Evolutionary conservation across 2,797 vertebrate genomes (phyloP).

Genomic region (Anguilla pacifica): DNA sequence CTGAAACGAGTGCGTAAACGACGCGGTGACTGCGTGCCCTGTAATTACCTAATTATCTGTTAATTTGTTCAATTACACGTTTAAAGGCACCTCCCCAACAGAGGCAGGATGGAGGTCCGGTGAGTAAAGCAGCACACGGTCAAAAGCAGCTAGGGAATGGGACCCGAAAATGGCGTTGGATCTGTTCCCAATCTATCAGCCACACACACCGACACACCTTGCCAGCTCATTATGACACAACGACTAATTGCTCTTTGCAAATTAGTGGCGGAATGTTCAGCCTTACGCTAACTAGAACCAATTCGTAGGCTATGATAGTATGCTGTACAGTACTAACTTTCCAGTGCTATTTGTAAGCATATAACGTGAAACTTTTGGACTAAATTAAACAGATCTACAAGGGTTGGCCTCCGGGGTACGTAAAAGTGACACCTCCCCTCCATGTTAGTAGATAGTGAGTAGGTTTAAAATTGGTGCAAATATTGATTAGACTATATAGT

Average conservation of each 20-base stretch:
- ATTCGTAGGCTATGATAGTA: not conserved
- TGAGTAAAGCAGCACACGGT: not conserved
- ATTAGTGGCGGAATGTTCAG: not conserved
- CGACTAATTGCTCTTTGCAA: not conserved
- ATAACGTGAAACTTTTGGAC: not conserved
- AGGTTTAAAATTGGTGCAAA: not conserved
- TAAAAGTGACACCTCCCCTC: not conserved
- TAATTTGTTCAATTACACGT: slow-evolving; percentile 33
- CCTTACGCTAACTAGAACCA: not conserved
- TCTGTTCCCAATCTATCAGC: slow-evolving; percentile 8
- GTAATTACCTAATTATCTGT: slow-evolving; percentile 33
- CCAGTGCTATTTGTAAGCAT: not conserved
- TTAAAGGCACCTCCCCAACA: slow-evolving; percentile 25
- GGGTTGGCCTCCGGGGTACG: not conserved
- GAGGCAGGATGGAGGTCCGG: not conserved
- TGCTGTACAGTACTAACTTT: not conserved
- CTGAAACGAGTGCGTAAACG: slow-evolving; percentile 11
- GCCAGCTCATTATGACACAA: not conserved
- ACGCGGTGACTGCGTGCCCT: not conserved
- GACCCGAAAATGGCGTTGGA: not conserved
- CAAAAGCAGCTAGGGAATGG: not conserved
- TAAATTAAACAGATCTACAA: not conserved
- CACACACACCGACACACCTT: slow-evolving; percentile 2
- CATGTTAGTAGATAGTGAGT: not conserved
- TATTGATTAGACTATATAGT: not conserved